Percentiles rank a stretch among this genome's conserved stretches.
Conservation (phyloP, 2,113 vertebrate genomes). For the Procapra przewalskii region DNA sequence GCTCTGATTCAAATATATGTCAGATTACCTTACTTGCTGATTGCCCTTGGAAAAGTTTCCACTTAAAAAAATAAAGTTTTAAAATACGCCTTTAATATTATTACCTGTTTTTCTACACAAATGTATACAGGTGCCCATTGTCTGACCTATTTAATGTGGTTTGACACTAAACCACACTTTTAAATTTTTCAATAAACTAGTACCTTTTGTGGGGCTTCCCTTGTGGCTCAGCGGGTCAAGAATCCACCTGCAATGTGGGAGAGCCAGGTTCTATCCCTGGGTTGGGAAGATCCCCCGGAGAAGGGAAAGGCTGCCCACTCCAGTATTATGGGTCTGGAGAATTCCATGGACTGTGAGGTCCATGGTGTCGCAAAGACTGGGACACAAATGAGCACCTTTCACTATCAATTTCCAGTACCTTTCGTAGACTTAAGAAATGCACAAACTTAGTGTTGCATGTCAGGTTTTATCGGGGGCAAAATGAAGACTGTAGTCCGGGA, state of each 20-base stretch:
- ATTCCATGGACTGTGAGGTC: neutral
- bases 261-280: neutral
- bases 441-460: neutral
- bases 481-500: accelerated
- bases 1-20: neutral
- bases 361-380: neutral
- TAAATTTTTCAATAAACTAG: no score
- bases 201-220: neutral
- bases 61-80: neutral
- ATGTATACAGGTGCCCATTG: no score
- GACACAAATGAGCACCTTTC: neutral
- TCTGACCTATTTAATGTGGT: neutral
- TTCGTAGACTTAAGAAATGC: neutral
- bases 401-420: neutral
- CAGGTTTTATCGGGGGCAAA: neutral
- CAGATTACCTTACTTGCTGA: neutral
- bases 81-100: neutral
- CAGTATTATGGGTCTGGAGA: neutral
- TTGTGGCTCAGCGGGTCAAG: neutral
- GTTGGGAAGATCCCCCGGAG: neutral
- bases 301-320: neutral
- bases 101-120: neutral
- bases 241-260: neutral
- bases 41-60: neutral
- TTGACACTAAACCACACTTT: neutral